Percentiles rank a stretch among this genome's conserved stretches.
phyloP scores from a whole-genome alignment of 2,113 vertebrate genomes.

The Prunella fulvescens region DNA sequence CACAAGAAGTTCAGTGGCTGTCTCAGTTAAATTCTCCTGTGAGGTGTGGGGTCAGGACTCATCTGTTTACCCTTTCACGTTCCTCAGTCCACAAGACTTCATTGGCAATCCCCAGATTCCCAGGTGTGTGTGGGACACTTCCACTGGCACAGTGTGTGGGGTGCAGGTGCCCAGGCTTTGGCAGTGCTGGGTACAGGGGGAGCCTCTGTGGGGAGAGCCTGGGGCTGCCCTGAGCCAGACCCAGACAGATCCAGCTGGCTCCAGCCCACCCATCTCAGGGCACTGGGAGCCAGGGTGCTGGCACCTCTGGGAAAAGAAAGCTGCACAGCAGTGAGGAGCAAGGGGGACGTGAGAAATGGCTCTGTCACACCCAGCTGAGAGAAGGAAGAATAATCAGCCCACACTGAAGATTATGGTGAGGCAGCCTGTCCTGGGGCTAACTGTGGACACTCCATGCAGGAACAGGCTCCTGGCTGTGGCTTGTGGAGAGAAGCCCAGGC shows the following conservation, averaged over 20 bases:
- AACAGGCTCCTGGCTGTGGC: neutral
- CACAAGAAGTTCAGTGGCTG: neutral
- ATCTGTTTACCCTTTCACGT: accelerated
- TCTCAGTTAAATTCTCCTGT: neutral
- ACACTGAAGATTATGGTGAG: neutral
- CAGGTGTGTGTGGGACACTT: neutral
- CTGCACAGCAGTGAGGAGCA: neutral
- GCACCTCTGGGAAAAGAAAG: neutral
- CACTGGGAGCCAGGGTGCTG: accelerated
- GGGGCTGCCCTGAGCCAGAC: accelerated
- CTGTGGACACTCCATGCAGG: accelerated
- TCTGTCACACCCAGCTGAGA: neutral
- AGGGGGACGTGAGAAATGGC: neutral
- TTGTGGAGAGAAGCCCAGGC: neutral
- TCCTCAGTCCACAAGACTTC: neutral
- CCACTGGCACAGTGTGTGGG: too few relatives aligned
- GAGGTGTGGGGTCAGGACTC: neutral
- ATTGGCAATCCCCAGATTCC: neutral
- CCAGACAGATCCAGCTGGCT: neutral
- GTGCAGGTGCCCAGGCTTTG: accelerated
- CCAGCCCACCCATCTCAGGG: neutral
- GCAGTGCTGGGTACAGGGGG: neutral
- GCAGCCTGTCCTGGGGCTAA: neutral
- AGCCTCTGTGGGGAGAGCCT: neutral
- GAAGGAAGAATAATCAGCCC: neutral